These are phyloP conservation scores for Epinotia nisella DNA, from an alignment of 2,888 invertebrate species.

Conservation along the genomic window DNA sequence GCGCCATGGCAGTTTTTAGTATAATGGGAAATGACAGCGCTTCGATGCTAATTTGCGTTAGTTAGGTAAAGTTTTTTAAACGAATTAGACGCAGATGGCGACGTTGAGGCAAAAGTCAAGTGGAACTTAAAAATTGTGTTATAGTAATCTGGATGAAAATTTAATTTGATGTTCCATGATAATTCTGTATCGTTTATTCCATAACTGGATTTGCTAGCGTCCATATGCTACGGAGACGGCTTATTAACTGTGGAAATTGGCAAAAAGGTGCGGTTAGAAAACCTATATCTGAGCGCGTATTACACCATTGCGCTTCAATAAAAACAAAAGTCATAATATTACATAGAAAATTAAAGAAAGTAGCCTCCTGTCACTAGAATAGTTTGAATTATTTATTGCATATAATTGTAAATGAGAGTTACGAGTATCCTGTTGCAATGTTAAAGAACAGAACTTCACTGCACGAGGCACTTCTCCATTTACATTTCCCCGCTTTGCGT, in stretches of 20 bases:
- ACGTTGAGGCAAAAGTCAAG: neutral
- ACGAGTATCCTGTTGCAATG: conserved; percentile 1
- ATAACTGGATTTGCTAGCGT: no score
- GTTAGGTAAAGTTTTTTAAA: conserved; percentile 1
- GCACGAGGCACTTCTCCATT: conserved; percentile 4
- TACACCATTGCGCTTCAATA: no score
- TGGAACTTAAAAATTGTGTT: neutral
- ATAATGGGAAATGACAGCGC: conserved; percentile 5
- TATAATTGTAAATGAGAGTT: conserved; percentile 8
- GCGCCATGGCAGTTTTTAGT: neutral
- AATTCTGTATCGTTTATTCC: no score
- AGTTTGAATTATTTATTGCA: no score
- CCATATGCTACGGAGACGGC: no score
- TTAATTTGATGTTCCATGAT: neutral
- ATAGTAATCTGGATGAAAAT: neutral
- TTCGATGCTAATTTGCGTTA: conserved; percentile 2
- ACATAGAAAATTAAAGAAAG: no score
- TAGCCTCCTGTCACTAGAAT: no score
- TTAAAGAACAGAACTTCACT: conserved; percentile 6
- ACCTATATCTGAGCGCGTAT: no score
- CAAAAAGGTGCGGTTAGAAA: no score
- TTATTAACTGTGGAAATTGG: no score
- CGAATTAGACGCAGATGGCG: neutral
- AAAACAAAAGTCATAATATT: neutral
- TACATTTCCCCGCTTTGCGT: conserved; percentile 22